Base-by-base conservation (phyloP, 2,888 invertebrate genomes). In the Protophormia terraenovae region DNA sequence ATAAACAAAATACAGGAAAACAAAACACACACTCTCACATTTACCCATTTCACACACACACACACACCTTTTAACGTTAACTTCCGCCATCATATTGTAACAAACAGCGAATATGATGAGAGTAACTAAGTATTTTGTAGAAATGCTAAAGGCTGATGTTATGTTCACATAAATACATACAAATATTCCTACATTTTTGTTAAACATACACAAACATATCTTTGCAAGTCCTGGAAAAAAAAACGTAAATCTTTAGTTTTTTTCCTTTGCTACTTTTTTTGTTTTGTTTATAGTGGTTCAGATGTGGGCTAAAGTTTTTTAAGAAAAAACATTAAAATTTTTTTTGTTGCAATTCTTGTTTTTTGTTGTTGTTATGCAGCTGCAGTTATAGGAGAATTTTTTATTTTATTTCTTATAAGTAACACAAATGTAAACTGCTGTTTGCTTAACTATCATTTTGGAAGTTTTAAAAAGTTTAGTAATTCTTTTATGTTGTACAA, bases 111-210 rank as follows among this genome's bases (percentile, higher is more conserved):
- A 3, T 45, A 64, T 72, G 62, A 72, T 64, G 58, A 67, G 60
- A 50, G 62, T 58, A 45, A 45, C 53, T 38, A 62, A 62, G 60
- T 66, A 77, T 66, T 80, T 77, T 72, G 58, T 66, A 72, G 45
- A 66, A 77, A 78, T 50, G 78, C 83, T 66, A 83, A 83, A 67
- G 83, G 72, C 77, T 83, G 35, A 77, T 71, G 75, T 76, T 82
- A 29, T 60, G 14, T 38, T 60, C 47, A 60, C 53, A 58, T 27
- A 10, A n/a, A 50, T 16, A 47, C 24, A 66, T 12, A 27, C 16
- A 12, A 19, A 16, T 22, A 45, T 35, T n/a, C 62, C n/a, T 35
- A 10, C 10, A 32, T 32, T 7, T 32, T 8, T n/a, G 41, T n/a
- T 41, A 55, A 3, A 45, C 22, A 32, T 10, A 55, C 22, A 53